These are phyloP conservation scores for Dipodomys merriami DNA, from an alignment of 2,113 vertebrate genomes.

Conservation along the genomic window DNA sequence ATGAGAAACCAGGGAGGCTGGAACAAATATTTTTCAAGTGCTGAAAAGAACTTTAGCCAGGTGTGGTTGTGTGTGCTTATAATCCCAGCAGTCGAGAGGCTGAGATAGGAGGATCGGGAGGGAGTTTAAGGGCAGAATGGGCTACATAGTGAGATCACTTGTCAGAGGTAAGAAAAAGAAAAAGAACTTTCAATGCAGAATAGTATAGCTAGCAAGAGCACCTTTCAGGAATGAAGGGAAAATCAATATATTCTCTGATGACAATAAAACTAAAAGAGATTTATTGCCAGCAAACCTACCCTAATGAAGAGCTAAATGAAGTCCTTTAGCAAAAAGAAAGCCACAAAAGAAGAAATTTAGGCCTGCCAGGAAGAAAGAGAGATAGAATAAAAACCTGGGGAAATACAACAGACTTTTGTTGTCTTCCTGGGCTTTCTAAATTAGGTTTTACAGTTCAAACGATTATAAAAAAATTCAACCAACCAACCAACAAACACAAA, in stretches of 20 bases:
- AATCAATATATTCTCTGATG: conserved; percentile 30
- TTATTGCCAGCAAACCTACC: conserved; percentile 24
- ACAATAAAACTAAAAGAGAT: conserved; percentile 35
- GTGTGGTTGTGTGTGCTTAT: too few relatives aligned
- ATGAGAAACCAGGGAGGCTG: background rate
- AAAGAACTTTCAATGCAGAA: conserved; percentile 14
- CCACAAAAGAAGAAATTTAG: conserved; percentile 27
- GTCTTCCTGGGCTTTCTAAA: conserved; percentile 49
- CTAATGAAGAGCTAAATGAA: conserved; percentile 39
- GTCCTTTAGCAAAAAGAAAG: conserved; percentile 37
- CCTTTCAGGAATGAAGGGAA: conserved; percentile 32
- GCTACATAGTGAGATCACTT: background rate
- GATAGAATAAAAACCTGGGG: conserved; percentile 32
- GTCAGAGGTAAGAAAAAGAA: background rate
- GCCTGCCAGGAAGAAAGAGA: conserved; percentile 14
- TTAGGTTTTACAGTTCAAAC: conserved; percentile 47
- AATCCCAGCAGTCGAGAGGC: background rate
- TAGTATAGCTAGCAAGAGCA: conserved; percentile 39
- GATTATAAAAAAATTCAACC: too few relatives aligned
- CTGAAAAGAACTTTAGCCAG: conserved; percentile 34
- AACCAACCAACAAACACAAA: too few relatives aligned
- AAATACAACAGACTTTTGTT: conserved; percentile 49
- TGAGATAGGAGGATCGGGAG: background rate
- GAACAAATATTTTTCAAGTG: conserved; percentile 36
- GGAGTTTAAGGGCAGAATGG: background rate